A percentile compares a stretch with the other conserved stretches of the same genome.
phyloP scores from a whole-genome alignment of 2,113 vertebrate genomes.

The Corapipo altera region DNA sequence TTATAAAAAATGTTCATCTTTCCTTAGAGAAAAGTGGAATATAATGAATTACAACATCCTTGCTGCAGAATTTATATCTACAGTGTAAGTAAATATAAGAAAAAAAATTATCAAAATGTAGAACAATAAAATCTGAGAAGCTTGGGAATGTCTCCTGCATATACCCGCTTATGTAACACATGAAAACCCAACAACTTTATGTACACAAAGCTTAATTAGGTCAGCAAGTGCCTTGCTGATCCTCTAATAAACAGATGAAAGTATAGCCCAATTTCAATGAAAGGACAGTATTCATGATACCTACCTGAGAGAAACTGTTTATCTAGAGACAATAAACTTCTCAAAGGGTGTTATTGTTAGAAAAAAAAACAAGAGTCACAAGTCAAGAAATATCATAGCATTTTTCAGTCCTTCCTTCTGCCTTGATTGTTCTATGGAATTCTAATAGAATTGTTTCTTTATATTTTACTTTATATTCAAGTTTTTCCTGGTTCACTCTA shows the following conservation, averaged over 20 bases:
- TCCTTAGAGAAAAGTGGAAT: background rate
- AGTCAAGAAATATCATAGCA: background rate
- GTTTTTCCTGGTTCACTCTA: background rate
- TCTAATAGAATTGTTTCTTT: background rate
- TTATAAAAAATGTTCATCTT: background rate
- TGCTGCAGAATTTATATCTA: background rate
- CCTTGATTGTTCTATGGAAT: background rate
- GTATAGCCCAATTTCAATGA: background rate
- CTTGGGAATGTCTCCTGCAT: background rate
- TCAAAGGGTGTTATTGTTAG: background rate
- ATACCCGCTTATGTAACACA: background rate
- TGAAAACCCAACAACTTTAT: fast-evolving
- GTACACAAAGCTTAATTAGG: background rate
- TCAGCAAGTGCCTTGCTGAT: background rate
- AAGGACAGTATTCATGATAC: background rate
- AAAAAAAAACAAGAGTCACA: background rate
- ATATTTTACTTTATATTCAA: background rate
- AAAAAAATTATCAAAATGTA: background rate
- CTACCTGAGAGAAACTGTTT: background rate
- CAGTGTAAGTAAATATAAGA: background rate
- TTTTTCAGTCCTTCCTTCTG: background rate
- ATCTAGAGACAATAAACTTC: background rate
- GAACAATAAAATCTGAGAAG: background rate
- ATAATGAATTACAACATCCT: background rate
- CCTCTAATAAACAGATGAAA: background rate